Evolutionary conservation across 2,113 vertebrate genomes (phyloP), one percentile per base, ranked within the genome.

Genomic region (Oceanodroma tethys): DNA sequence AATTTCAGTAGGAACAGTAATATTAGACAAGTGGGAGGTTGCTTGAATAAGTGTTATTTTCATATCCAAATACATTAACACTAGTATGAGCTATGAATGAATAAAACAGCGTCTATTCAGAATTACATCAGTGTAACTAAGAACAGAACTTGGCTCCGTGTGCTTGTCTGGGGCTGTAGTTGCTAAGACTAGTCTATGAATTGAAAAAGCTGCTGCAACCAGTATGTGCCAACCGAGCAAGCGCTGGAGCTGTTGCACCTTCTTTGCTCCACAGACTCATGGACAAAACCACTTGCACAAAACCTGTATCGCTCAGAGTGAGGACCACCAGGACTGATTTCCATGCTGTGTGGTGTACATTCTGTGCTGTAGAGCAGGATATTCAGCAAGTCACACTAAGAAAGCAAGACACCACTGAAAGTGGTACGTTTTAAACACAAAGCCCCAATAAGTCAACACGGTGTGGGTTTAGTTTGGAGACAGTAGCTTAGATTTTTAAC

Each of bases 301-400:
- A 81, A 43, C 40, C 7, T 68, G 1, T 13, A 11, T 9, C 36
- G 15, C 7, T 4, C 32, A 0, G 0, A 22, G 8, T 25, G n/a
- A 76, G 66, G 27, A 60, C 70, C 34, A 30, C 53, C 11, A 58
- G 48, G 48, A 83, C 36, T 15, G 8, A 58, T 18, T 47, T 63
- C 42, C 17, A 4, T 18, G 30, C 23, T 29, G 16, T 16, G 50
- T 68, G 53, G 18, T 86, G 67, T 55, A 7, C 14, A 48, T 30
- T 11, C 34, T 45, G 15, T 42, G 50, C 20, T 50, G 14, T 10
- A 88, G 22, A 83, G 9, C n/a, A 58, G 23, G 36, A 43, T 62
- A 38, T 32, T 56, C 79, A 50, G 45, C 32, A 82, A 68, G n/a
- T 27, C 63, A 70, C 47, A 7, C 16, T 58, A 65, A 66, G 55